phyloP scores from a whole-genome alignment of 2,888 invertebrate species.

The Girardia tigrina region DNA sequence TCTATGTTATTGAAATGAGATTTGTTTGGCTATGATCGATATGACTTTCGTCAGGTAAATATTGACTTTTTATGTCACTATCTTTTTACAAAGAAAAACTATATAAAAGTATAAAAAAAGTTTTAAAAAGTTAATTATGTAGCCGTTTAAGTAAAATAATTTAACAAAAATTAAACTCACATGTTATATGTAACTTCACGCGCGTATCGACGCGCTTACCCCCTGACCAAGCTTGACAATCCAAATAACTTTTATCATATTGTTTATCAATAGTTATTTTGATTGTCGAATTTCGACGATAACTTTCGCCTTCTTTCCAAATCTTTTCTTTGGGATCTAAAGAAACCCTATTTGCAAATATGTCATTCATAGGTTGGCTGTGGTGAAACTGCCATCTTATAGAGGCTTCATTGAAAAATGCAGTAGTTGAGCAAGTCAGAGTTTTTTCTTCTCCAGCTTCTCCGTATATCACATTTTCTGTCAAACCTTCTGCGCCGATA shows the following conservation, averaged over 20 bases:
- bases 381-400: background rate
- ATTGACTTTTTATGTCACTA: background rate
- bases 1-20: background rate
- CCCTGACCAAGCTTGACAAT: background rate
- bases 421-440: background rate
- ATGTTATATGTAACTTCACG: background rate
- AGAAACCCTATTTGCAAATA: background rate
- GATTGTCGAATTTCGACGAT: background rate
- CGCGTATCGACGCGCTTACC: background rate
- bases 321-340: background rate
- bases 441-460: conserved; percentile 12
- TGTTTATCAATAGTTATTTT: background rate
- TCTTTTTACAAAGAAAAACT: background rate
- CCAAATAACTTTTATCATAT: background rate
- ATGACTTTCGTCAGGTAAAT: background rate
- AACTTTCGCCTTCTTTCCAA: background rate
- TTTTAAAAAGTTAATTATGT: no score
- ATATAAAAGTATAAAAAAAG: no score
- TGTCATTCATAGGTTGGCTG: background rate
- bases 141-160: no score
- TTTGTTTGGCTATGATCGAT: background rate
- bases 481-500: background rate
- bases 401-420: background rate
- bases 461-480: background rate
- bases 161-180: background rate